Evolutionary conservation across 2,797 vertebrate species (phyloP).

Genomic region (Poeciliopsis infans): DNA sequence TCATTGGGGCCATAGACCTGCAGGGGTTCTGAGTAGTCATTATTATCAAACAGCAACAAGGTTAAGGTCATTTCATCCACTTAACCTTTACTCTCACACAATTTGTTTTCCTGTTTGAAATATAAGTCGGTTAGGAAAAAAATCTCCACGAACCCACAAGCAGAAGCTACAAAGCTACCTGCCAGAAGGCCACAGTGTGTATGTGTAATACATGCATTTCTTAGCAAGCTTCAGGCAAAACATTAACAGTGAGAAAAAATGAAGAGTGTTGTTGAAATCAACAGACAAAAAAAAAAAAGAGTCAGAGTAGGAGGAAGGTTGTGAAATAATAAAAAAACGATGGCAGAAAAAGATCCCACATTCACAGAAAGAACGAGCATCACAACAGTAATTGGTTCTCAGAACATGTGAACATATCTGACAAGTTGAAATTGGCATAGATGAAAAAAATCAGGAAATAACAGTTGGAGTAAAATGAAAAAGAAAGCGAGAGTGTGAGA

Average conservation of each 20-base stretch:
- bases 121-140: not conserved
- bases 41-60: not conserved
- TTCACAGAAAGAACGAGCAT: conserved; percentile 9
- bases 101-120: not conserved
- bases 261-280: conserved; percentile 3
- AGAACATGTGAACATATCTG: conserved; percentile 17
- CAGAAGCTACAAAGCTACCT: not conserved
- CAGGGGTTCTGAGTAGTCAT: not conserved
- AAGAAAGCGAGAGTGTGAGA: not conserved
- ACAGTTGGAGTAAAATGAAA: not conserved
- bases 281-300: not conserved
- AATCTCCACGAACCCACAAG: not conserved
- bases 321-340: conserved; percentile 1
- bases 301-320: not conserved
- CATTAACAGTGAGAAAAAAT: not conserved
- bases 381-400: conserved; percentile 17
- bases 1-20: not conserved
- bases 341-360: not conserved
- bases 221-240: not conserved
- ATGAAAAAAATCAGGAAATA: conserved; percentile 11
- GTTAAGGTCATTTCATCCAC: not conserved
- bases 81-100: not conserved
- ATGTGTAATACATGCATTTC: not conserved
- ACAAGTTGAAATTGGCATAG: conserved; percentile 20
- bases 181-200: not conserved